These are phyloP conservation scores for Oreohelix idahoensis DNA, from an alignment of 1,140 invertebrate genomes.

Conservation along the genomic window DNA sequence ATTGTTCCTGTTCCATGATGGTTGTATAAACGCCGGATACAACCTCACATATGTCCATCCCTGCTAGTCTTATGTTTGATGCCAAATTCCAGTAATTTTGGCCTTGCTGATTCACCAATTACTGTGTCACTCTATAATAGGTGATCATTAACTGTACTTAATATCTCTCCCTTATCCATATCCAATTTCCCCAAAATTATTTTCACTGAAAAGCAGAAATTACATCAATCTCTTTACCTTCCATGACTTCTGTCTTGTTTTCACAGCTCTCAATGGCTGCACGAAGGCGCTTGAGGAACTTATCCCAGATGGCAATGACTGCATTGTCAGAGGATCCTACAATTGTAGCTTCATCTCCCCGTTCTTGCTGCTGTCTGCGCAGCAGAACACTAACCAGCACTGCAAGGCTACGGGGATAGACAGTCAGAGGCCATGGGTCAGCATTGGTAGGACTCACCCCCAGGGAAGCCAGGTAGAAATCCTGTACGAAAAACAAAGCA, in stretches of 20 bases:
- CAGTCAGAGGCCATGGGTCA: slow-evolving; percentile 83
- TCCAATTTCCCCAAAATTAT: too few species aligned
- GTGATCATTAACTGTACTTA: too few species aligned
- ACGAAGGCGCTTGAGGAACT: slow-evolving; percentile 88
- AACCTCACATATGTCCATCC: too few species aligned
- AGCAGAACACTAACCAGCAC: slow-evolving; percentile 83
- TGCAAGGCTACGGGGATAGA: slow-evolving; percentile 88
- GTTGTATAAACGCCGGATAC: too few species aligned
- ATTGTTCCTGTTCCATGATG: too few species aligned
- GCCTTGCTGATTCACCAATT: too few species aligned
- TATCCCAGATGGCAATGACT: slow-evolving; percentile 91
- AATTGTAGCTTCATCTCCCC: slow-evolving; percentile 70
- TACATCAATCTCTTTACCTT: slow-evolving; percentile 52
- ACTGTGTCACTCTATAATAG: too few species aligned
- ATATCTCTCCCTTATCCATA: too few species aligned
- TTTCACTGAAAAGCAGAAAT: neutral
- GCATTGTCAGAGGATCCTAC: slow-evolving; percentile 79
- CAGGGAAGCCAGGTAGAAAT: slow-evolving; percentile 82
- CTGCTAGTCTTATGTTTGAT: too few species aligned
- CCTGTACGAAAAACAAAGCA: slow-evolving; percentile 76
- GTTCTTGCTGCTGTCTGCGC: slow-evolving; percentile 86
- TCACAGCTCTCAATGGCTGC: slow-evolving; percentile 79
- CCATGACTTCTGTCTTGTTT: slow-evolving; percentile 59
- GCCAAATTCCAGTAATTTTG: too few species aligned
- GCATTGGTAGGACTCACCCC: slow-evolving; percentile 83